phyloP scores from a whole-genome alignment of 2,888 invertebrate genomes.

The Orthosia gracilis region DNA sequence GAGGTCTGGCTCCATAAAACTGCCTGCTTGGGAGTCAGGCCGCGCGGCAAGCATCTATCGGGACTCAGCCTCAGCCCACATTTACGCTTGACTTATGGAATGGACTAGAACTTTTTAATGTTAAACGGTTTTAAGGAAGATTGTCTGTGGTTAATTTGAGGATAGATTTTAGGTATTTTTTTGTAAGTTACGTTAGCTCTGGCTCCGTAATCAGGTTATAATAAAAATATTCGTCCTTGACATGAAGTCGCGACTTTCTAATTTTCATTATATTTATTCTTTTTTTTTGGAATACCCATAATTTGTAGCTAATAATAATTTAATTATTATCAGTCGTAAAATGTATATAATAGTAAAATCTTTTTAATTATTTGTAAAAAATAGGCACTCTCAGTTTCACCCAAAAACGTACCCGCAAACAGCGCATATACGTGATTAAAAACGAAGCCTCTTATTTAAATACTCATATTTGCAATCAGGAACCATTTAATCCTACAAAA shows the following conservation, averaged over 20 bases:
- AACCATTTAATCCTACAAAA: slow-evolving; percentile 49
- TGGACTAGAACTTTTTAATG: slow-evolving; percentile 55
- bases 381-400: neutral
- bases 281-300: neutral
- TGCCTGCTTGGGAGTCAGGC: slow-evolving; percentile 84
- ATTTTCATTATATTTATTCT: neutral
- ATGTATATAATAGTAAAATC: neutral
- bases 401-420: neutral
- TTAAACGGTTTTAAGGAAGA: slow-evolving; percentile 60
- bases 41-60: slow-evolving; percentile 70
- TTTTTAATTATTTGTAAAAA: neutral
- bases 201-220: neutral
- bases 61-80: slow-evolving; percentile 42
- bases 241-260: neutral
- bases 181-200: neutral
- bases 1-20: slow-evolving; percentile 83
- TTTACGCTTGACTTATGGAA: slow-evolving; percentile 61
- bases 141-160: slow-evolving; percentile 29
- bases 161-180: slow-evolving; percentile 2
- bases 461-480: slow-evolving; percentile 46
- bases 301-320: neutral
- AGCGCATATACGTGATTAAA: slow-evolving; percentile 35
- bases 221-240: neutral
- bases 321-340: neutral
- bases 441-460: slow-evolving; percentile 38